Percentiles rank a stretch among this genome's conserved stretches.
Conservation (phyloP, 2,113 vertebrate genomes). For the Kryptolebias marmoratus region DNA sequence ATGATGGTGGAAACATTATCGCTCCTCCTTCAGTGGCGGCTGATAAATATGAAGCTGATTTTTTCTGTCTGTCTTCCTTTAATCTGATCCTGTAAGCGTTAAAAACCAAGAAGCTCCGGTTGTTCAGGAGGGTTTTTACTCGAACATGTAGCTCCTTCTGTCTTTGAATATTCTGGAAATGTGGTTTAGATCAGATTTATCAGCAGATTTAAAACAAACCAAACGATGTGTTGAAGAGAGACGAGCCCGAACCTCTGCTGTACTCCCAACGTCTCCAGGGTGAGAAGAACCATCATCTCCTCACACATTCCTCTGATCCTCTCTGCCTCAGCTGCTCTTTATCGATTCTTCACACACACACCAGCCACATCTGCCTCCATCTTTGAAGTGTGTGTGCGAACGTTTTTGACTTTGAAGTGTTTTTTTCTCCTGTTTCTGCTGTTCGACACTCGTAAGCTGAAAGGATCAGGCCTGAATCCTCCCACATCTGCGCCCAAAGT, state of each 20-base stretch:
- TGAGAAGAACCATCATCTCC: constrained; percentile 36
- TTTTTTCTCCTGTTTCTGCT: constrained; percentile 36
- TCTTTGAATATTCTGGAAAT: no score
- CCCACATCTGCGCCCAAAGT: background rate
- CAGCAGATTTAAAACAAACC: no score
- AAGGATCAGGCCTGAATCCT: constrained; percentile 7
- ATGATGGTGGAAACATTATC: no score
- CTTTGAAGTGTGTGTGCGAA: constrained; percentile 47
- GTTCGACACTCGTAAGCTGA: constrained; percentile 27
- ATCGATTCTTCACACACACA: constrained; percentile 60
- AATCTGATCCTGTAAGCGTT: no score
- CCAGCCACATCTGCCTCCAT: constrained; percentile 11
- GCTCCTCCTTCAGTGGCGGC: no score
- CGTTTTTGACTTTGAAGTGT: constrained; percentile 50
- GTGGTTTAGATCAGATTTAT: no score
- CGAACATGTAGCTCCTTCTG: no score
- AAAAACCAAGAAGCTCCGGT: no score
- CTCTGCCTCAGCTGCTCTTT: background rate
- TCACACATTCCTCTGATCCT: constrained; percentile 57
- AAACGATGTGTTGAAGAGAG: no score
- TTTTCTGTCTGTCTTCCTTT: no score
- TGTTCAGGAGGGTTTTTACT: no score
- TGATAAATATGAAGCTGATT: no score
- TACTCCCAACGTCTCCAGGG: constrained; percentile 2
- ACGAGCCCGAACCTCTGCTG: constrained; percentile 5